Percentiles rank a stretch among this genome's conserved stretches.
These are phyloP conservation scores for Ptychodera flava DNA, from an alignment of 35 echinoderm and acorn worm genomes.

Conservation along the genomic window DNA sequence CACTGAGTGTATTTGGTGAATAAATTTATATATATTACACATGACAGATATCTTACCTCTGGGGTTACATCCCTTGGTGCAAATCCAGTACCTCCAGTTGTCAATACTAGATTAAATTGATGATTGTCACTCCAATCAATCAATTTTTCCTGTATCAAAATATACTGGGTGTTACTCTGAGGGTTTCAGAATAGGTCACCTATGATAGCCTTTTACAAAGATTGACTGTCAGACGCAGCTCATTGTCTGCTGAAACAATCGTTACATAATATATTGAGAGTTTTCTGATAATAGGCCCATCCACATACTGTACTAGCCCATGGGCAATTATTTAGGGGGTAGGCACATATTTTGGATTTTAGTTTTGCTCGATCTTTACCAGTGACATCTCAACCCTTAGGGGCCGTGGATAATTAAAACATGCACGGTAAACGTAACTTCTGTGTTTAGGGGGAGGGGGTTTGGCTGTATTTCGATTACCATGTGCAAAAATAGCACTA, in stretches of 20 bases:
- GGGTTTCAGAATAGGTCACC: not conserved
- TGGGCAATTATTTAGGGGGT: not conserved
- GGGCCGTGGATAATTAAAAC: too few relatives aligned
- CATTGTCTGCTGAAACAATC: not conserved
- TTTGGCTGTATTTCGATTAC: too few relatives aligned
- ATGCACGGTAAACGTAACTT: too few relatives aligned
- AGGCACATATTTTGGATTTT: too few relatives aligned
- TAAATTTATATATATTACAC: too few relatives aligned
- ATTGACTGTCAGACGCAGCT: not conserved
- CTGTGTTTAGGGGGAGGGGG: too few relatives aligned
- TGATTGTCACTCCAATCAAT: slow-evolving; percentile 57
- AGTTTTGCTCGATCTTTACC: too few relatives aligned
- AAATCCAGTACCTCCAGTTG: slow-evolving; percentile 94
- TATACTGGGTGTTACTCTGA: not conserved
- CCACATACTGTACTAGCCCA: not conserved
- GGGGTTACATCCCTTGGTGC: slow-evolving; percentile 86
- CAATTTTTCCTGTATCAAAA: slow-evolving; percentile 41
- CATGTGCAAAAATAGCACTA: too few relatives aligned
- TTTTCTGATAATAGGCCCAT: too few relatives aligned
- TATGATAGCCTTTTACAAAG: not conserved
- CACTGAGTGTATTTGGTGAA: too few relatives aligned
- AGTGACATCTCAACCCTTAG: too few relatives aligned
- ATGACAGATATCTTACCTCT: too few relatives aligned
- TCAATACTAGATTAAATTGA: slow-evolving; percentile 69
- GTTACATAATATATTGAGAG: not conserved